Evolutionary conservation across 2,888 invertebrate genomes (phyloP), one percentile per base, ranked within the genome.

Genomic region (Mythimna impura): DNA sequence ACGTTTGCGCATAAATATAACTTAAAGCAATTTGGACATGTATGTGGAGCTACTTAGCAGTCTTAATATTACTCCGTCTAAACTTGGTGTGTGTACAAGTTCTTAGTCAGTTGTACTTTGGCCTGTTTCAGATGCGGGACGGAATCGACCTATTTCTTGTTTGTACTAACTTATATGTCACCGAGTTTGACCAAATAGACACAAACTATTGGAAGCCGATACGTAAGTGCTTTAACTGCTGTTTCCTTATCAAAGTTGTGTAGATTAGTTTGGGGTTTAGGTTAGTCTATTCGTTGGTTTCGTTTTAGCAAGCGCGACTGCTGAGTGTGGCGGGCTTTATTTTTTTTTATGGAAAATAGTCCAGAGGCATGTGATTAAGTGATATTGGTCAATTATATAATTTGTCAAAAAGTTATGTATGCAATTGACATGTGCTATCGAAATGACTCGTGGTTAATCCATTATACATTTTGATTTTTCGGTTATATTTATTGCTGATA

Each of bases 121-220:
- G 86, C 83, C 89, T 86, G 88, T 84, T 91, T 88, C 87, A 85
- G 89, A 93, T 93, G 93, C 92, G 93, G 93, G 93, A 81, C 80
- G 82, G 78, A 85, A 86, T 87, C 89, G 86, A 83, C 90, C 90
- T 87, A 89, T 90, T 92, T 90, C 90, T 89, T 93, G 91, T 93
- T 94, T 92, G 91, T 74, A 81, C 87, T 69, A 91, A 91, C 90
- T 93, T 91, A 88, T 88, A 89, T 91, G 91, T 93, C 92, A 90
- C 88, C 73, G 89, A 92, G 87, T 91, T 92, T 81, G 86, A 87
- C 87, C 90, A 89, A 90, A 91, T 90, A 89, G 86, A 88, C 89
- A 89, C 87, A 88, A 91, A 90, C 91, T 89, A 90, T 91, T 86
- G 88, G 84, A 87, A 90, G 90, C 89, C 89, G 89, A 91, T 90